Conservation (phyloP, 2,888 invertebrate species). For the Ephialtes manifestator region DNA sequence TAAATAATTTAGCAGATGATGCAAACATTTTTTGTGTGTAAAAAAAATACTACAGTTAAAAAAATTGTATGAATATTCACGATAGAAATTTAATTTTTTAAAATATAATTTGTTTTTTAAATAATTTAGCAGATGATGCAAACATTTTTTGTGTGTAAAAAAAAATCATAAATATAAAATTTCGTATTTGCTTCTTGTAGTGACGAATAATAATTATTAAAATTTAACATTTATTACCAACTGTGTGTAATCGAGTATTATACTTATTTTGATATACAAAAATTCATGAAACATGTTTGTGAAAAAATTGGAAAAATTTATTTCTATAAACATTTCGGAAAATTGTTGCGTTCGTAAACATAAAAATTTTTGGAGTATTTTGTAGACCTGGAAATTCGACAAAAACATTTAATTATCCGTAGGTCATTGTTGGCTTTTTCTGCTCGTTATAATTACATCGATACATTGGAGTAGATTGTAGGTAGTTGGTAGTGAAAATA, state of each 20-base stretch:
- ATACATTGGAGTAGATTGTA: constrained; percentile 22
- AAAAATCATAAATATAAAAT: too few species aligned
- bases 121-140: background rate
- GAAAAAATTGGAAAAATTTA: background rate
- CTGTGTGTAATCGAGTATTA: background rate
- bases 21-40: too few species aligned
- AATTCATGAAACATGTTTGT: background rate
- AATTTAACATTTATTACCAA: background rate
- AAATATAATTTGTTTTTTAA: background rate
- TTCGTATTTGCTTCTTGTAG: too few species aligned
- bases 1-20: background rate
- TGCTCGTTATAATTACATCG: constrained; percentile 30
- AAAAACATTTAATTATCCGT: constrained; percentile 27
- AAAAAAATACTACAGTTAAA: too few species aligned
- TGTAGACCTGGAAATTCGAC: background rate
- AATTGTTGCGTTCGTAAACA: background rate
- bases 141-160: too few species aligned
- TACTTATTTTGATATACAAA: background rate
- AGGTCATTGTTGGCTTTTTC: constrained; percentile 27
- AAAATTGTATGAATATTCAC: background rate
- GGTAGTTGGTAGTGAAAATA: constrained; percentile 42
- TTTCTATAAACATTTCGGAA: background rate
- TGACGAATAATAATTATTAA: background rate
- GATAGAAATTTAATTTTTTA: background rate
- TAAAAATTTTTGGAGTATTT: background rate